Evolutionary conservation across 2,113 vertebrate genomes (phyloP).

Genomic region (Gnathonemus echidnorhynchus): DNA sequence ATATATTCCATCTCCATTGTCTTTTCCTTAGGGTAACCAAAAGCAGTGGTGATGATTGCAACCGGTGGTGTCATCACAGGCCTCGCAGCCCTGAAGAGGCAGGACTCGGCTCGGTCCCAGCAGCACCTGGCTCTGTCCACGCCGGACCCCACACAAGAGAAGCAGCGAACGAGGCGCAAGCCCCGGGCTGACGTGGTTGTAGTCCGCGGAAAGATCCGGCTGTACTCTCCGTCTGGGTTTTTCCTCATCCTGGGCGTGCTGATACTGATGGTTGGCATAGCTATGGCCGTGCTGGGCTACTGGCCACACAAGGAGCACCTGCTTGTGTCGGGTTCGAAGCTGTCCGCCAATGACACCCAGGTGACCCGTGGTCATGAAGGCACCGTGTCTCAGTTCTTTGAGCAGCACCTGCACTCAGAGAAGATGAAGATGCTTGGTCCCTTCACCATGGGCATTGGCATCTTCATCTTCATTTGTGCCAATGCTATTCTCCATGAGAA

Average conservation of each 20-base stretch:
- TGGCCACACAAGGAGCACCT: conserved; percentile 80
- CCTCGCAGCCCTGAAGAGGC: conserved; percentile 91
- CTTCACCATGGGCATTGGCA: conserved; percentile 98
- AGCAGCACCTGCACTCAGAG: conserved; percentile 84
- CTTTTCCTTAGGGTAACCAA: conserved; percentile 43
- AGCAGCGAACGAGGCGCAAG: conserved; percentile 66
- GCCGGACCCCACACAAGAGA: conserved; percentile 53
- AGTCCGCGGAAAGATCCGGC: conserved; percentile 85
- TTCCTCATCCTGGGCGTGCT: conserved; percentile 87
- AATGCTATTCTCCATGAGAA: conserved; percentile 97
- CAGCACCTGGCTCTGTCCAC: conserved; percentile 62
- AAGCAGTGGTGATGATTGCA: conserved; percentile 76
- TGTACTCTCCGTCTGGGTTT: conserved; percentile 90
- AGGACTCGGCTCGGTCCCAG: conserved; percentile 90
- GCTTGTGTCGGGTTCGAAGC: conserved; percentile 42
- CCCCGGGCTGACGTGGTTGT: conserved; percentile 85
- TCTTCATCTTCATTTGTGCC: conserved; percentile 97
- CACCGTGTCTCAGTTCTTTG: conserved; percentile 75
- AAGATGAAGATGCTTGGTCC: conserved; percentile 98
- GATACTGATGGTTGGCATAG: conserved; percentile 79
- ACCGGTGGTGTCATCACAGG: conserved; percentile 94
- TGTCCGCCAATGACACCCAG: conserved; percentile 57
- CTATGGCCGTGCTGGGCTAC: conserved; percentile 94
- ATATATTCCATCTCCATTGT: conserved; percentile 27
- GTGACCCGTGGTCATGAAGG: conserved; percentile 53